phyloP scores from a whole-genome alignment of 2,888 invertebrate species.

The Calliopum simillimum region DNA sequence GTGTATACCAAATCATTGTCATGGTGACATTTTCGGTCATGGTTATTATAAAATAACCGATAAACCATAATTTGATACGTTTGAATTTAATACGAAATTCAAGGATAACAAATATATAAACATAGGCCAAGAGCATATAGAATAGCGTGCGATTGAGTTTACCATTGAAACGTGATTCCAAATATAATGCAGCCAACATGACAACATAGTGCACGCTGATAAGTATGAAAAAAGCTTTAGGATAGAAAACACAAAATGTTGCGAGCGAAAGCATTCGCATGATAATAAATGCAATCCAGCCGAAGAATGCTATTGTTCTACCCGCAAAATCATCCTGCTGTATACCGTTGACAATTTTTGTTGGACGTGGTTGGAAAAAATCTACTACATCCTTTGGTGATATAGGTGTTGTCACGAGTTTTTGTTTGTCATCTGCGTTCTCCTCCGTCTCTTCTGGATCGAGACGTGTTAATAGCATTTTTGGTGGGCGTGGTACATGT shows the following conservation, averaged over 20 bases:
- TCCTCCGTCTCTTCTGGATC: slow-evolving; percentile 56
- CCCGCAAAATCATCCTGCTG: slow-evolving; percentile 82
- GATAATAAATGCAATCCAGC: slow-evolving; percentile 82
- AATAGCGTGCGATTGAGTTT: slow-evolving; percentile 72
- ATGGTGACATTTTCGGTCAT: slow-evolving; percentile 76
- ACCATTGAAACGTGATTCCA: slow-evolving; percentile 72
- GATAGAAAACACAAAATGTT: slow-evolving; percentile 77
- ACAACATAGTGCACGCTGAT: slow-evolving; percentile 74
- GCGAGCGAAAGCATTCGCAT: slow-evolving; percentile 78
- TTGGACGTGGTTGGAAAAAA: slow-evolving; percentile 65
- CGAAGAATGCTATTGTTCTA: slow-evolving; percentile 76
- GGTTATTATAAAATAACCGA: slow-evolving; percentile 75
- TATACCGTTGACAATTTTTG: slow-evolving; percentile 73
- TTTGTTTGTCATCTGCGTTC: slow-evolving; percentile 40
- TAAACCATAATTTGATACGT: slow-evolving; percentile 77
- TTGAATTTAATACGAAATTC: slow-evolving; percentile 84
- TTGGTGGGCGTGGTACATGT: slow-evolving; percentile 69
- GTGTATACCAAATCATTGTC: slow-evolving; percentile 77
- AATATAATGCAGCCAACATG: slow-evolving; percentile 74
- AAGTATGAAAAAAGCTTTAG: slow-evolving; percentile 72
- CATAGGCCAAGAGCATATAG: slow-evolving; percentile 78
- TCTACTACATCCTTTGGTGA: slow-evolving; percentile 59
- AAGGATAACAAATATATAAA: slow-evolving; percentile 81
- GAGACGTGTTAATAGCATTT: slow-evolving; percentile 66
- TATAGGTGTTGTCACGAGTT: slow-evolving; percentile 42